Conservation (phyloP, 2,797 vertebrate species). For the Karalla daura region DNA sequence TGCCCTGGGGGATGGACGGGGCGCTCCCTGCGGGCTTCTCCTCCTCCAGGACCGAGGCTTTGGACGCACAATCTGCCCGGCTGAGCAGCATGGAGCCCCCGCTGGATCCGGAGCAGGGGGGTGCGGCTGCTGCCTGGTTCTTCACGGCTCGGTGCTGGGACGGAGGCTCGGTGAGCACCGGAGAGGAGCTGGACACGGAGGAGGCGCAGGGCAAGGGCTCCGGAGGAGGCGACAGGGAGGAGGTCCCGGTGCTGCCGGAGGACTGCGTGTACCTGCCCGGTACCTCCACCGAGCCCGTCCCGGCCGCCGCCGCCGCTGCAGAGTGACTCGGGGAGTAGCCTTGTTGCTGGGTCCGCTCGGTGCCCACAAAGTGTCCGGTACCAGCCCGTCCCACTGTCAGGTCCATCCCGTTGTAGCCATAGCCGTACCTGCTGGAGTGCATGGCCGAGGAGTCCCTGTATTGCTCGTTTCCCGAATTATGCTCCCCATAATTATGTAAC, state of each 20-base stretch:
- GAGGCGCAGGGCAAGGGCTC: conserved; percentile 94
- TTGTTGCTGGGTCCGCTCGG: conserved; percentile 86
- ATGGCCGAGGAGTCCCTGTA: conserved; percentile 96
- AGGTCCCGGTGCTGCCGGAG: conserved; percentile 82
- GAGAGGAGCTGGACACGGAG: conserved; percentile 85
- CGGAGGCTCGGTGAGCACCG: conserved; percentile 70
- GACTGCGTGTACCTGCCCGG: conserved; percentile 92
- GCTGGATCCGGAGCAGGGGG: conserved; percentile 87
- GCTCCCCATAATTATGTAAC: conserved; percentile 99
- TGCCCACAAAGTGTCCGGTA: conserved; percentile 93
- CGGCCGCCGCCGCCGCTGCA: conserved; percentile 84
- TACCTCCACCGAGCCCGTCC: conserved; percentile 89
- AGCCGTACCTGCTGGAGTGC: conserved; percentile 98
- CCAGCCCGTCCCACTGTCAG: conserved; percentile 94
- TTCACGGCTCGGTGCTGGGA: conserved; percentile 89
- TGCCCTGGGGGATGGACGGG: conserved; percentile 91
- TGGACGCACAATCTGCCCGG: conserved; percentile 92
- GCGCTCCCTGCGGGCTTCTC: conserved; percentile 92
- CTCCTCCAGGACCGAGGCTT: conserved; percentile 91
- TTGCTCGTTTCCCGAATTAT: conserved; percentile 94
- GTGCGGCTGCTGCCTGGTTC: conserved; percentile 89
- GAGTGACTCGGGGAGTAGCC: conserved; percentile 90
- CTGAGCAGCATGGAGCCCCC: conserved; percentile 85
- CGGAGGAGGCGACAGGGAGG: conserved; percentile 89
- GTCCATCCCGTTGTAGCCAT: conserved; percentile 99